Percentiles rank a stretch among this genome's conserved stretches.
phyloP scores from a whole-genome alignment of 2,797 vertebrate genomes.

The Sebastes ruberrimus region DNA sequence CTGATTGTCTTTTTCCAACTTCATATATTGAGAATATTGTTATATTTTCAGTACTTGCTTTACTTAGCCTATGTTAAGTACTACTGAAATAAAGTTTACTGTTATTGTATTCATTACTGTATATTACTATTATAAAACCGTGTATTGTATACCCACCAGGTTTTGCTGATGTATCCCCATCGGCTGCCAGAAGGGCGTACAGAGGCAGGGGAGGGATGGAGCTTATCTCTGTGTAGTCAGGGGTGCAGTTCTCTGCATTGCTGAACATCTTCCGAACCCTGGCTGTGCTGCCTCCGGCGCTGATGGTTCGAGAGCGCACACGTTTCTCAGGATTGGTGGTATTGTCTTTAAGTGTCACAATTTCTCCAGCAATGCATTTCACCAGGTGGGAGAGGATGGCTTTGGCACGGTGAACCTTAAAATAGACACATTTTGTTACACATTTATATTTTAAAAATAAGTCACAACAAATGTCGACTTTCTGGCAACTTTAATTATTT shows the following conservation, averaged over 20 bases:
- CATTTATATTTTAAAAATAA: background rate
- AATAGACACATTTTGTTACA: constrained; percentile 1
- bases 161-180: constrained; percentile 86
- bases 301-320: constrained; percentile 91
- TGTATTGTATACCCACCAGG: constrained; percentile 72
- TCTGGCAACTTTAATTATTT: background rate
- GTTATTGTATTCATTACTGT: background rate
- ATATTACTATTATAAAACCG: background rate
- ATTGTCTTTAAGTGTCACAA: constrained; percentile 89
- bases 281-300: constrained; percentile 92
- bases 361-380: constrained; percentile 97
- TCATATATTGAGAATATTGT: no score
- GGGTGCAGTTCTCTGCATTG: constrained; percentile 81
- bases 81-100: background rate
- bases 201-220: constrained; percentile 95
- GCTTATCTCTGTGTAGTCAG: constrained; percentile 95
- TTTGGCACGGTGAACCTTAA: constrained; percentile 90
- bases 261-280: constrained; percentile 91
- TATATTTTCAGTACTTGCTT: background rate
- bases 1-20: background rate
- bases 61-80: background rate
- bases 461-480: background rate
- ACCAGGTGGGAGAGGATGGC: constrained; percentile 97
- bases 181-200: constrained; percentile 93
- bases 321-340: constrained; percentile 85